Percentiles rank a stretch among this genome's conserved stretches.
phyloP scores from a whole-genome alignment of 2,888 invertebrate species.

The Eupithecia subumbrata region DNA sequence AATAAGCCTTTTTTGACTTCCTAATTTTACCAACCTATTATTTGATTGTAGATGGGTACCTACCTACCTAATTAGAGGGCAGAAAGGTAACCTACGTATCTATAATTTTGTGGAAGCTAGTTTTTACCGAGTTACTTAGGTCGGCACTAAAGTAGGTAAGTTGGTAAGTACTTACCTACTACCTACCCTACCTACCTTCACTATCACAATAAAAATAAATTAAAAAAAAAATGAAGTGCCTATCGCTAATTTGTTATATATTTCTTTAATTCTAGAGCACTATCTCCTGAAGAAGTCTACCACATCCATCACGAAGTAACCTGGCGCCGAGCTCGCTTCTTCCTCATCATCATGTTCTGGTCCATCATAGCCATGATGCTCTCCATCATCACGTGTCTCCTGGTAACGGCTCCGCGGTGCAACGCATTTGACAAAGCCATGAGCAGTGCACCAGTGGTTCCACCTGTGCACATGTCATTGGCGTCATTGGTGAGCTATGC shows the following conservation, averaged over 20 bases:
- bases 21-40: too few relatives aligned
- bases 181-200: background rate
- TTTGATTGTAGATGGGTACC: too few relatives aligned
- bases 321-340: conserved; percentile 78
- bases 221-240: too few relatives aligned
- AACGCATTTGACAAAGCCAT: conserved; percentile 40
- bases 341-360: conserved; percentile 79
- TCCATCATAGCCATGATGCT: conserved; percentile 75
- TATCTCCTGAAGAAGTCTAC: conserved; percentile 80
- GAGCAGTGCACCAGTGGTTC: conserved; percentile 50
- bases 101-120: too few relatives aligned
- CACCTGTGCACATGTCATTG: conserved; percentile 63
- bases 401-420: conserved; percentile 56
- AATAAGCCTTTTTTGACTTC: too few relatives aligned
- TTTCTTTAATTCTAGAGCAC: conserved; percentile 58
- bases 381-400: conserved; percentile 69
- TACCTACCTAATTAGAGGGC: too few relatives aligned
- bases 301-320: conserved; percentile 70
- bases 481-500: conserved; percentile 54
- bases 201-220: too few relatives aligned
- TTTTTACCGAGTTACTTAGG: too few relatives aligned
- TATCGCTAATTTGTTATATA: background rate
- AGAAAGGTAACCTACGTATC: too few relatives aligned
- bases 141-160: too few relatives aligned
- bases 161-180: too few relatives aligned